Conservation (phyloP, 2,888 invertebrate species). For the Mythimna vitellina region DNA sequence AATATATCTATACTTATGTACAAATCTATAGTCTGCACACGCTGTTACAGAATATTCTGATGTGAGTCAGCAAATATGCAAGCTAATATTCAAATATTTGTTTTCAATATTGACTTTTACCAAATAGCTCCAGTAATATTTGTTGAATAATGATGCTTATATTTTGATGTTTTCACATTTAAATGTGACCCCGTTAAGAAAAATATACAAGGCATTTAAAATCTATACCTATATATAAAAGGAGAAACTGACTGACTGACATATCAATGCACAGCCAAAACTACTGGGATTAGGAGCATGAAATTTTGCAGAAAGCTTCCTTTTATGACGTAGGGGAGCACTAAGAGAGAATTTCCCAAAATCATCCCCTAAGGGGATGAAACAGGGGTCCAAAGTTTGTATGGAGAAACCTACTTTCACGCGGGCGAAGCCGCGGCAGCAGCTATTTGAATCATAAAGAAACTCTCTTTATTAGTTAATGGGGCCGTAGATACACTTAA, state of each 20-base stretch:
- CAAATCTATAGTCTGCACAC: background rate
- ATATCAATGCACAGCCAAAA: too few species aligned
- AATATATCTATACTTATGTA: background rate
- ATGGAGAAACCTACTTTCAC: too few species aligned
- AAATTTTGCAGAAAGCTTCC: too few species aligned
- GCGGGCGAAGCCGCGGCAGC: too few species aligned
- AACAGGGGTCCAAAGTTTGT: too few species aligned
- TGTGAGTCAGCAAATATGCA: background rate
- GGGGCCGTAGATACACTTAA: background rate
- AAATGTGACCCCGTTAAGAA: constrained; percentile 14
- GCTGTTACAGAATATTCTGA: background rate
- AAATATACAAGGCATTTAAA: constrained; percentile 17
- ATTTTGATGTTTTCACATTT: constrained; percentile 24
- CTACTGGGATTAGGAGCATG: too few species aligned
- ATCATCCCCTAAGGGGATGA: too few species aligned
- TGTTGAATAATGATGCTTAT: background rate
- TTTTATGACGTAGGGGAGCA: too few species aligned
- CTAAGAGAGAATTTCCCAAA: too few species aligned
- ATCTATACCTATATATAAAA: too few species aligned
- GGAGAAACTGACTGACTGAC: too few species aligned
- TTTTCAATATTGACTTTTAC: constrained; percentile 1
- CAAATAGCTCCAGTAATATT: background rate
- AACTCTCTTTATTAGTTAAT: constrained; percentile 13
- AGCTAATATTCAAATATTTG: constrained; percentile 8
- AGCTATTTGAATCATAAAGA: constrained; percentile 11